phyloP scores from a whole-genome alignment of 2,797 vertebrate genomes.

The Helicolenus hilgendorfi region DNA sequence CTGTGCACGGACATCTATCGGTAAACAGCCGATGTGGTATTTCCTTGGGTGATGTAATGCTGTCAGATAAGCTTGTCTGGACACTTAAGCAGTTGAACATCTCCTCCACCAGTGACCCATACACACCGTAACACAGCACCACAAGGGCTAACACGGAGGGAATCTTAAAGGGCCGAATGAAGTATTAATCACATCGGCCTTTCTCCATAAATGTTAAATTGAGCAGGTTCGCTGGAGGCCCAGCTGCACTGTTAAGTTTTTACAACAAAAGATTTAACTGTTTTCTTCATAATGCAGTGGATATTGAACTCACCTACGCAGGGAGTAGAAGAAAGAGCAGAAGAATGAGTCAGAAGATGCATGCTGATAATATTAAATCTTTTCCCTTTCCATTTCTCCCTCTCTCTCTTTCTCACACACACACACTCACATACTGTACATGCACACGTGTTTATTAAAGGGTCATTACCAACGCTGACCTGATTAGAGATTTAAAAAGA shows the following conservation, averaged over 20 bases:
- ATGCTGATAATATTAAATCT: background rate
- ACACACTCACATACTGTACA: background rate
- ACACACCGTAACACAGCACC: slow-evolving; percentile 38
- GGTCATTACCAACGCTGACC: slow-evolving; percentile 48
- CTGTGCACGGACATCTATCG: slow-evolving; percentile 3
- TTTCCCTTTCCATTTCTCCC: background rate
- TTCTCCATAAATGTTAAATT: slow-evolving; percentile 51
- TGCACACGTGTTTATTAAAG: slow-evolving; percentile 6
- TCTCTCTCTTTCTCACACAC: background rate
- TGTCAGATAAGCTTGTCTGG: slow-evolving; percentile 21
- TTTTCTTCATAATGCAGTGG: slow-evolving; percentile 33
- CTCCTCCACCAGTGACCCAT: slow-evolving; percentile 24
- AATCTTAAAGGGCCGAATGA: slow-evolving; percentile 35
- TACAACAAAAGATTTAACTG: slow-evolving; percentile 35
- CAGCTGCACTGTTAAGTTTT: slow-evolving; percentile 26
- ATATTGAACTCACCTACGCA: slow-evolving; percentile 2
- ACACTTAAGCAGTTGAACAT: slow-evolving; percentile 30
- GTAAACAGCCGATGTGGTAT: slow-evolving; percentile 23
- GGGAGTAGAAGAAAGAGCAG: background rate
- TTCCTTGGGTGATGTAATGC: slow-evolving; percentile 7
- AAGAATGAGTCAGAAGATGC: slow-evolving; percentile 1
- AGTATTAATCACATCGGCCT: slow-evolving; percentile 42
- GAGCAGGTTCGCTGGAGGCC: slow-evolving; percentile 22
- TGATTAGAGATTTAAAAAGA: slow-evolving; percentile 48
- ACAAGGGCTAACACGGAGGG: slow-evolving; percentile 14